phyloP scores from a whole-genome alignment of 2,888 invertebrate genomes.

The Anarsia innoxiella region DNA sequence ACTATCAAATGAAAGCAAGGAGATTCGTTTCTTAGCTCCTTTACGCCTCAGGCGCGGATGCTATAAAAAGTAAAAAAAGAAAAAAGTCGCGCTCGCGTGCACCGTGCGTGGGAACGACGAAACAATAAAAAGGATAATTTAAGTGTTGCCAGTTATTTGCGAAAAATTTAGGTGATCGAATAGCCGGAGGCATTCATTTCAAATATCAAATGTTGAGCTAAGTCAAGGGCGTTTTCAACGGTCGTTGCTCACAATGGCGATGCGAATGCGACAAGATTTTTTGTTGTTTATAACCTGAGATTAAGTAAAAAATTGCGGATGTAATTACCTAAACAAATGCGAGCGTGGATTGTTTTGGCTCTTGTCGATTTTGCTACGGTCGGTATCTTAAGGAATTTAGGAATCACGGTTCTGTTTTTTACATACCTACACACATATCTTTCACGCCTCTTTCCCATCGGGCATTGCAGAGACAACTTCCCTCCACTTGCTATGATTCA shows the following conservation, averaged over 20 bases:
- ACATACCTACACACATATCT: no score
- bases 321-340: slow-evolving; percentile 41
- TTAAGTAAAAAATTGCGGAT: slow-evolving; percentile 44
- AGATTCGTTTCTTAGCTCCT: slow-evolving; percentile 44
- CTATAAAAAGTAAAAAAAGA: slow-evolving; percentile 35
- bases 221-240: slow-evolving; percentile 23
- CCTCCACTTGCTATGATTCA: no score
- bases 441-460: no score
- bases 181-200: slow-evolving; percentile 24
- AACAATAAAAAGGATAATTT: slow-evolving; percentile 52
- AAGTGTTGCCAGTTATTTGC: slow-evolving; percentile 50
- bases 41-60: slow-evolving; percentile 63
- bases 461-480: no score
- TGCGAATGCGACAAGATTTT: slow-evolving; percentile 41
- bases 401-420: no score
- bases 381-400: slow-evolving; percentile 26
- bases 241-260: slow-evolving; percentile 37
- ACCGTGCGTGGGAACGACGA: slow-evolving; percentile 59
- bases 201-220: slow-evolving; percentile 11
- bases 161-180: slow-evolving; percentile 40
- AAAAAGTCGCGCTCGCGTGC: slow-evolving; percentile 52
- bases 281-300: slow-evolving; percentile 16
- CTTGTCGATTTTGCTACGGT: slow-evolving; percentile 27
- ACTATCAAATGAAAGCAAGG: slow-evolving; percentile 56
- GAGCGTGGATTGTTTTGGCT: slow-evolving; percentile 25